Conservation (phyloP, 2,797 vertebrate species). For the Onychomys torridus region DNA sequence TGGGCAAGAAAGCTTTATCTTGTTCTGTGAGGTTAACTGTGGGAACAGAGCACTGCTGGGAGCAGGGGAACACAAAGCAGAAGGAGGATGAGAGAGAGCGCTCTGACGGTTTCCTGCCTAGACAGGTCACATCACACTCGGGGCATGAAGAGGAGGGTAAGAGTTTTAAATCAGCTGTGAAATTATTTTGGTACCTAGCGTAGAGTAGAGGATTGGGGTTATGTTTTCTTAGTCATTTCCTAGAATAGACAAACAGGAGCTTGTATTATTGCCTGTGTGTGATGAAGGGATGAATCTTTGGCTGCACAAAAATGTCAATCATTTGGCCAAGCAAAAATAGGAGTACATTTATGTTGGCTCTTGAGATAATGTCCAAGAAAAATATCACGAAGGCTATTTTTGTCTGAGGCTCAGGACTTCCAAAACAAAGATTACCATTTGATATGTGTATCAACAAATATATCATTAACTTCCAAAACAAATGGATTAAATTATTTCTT, state of each 20-base stretch:
- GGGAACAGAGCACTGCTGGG: constrained; percentile 72
- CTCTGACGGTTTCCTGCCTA: constrained; percentile 62
- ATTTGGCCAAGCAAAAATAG: constrained; percentile 34
- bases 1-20: constrained; percentile 80
- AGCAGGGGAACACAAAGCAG: constrained; percentile 54
- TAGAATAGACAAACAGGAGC: constrained; percentile 67
- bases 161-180: constrained; percentile 83
- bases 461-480: constrained; percentile 15
- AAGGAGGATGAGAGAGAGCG: constrained; percentile 53
- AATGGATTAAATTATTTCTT: background rate
- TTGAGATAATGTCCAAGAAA: constrained; percentile 16
- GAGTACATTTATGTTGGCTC: background rate
- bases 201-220: constrained; percentile 74
- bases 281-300: constrained; percentile 39
- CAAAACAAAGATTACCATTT: background rate
- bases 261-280: constrained; percentile 6
- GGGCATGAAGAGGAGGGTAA: constrained; percentile 76
- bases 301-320: constrained; percentile 42
- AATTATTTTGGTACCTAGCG: constrained; percentile 77
- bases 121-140: constrained; percentile 70
- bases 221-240: constrained; percentile 71
- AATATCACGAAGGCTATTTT: background rate
- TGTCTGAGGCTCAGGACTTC: background rate
- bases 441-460: background rate
- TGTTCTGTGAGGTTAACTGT: constrained; percentile 77